Conservation (phyloP, 2,113 vertebrate genomes). For the Hymenochirus boettgeri region DNA sequence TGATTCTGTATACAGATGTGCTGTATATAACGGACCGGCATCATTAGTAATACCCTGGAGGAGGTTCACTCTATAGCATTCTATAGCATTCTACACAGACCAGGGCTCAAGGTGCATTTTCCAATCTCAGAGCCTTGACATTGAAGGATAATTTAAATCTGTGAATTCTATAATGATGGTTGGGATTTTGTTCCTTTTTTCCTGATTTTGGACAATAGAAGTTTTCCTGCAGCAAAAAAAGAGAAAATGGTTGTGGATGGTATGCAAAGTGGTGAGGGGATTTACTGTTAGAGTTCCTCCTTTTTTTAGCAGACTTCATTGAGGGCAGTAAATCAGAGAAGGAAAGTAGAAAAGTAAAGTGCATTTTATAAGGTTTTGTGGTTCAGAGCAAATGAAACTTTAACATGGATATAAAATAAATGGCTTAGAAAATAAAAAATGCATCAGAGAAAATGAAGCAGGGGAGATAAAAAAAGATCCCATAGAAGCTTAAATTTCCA, state of each 20-base stretch:
- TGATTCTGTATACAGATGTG: too few relatives aligned
- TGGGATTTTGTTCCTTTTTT: too few relatives aligned
- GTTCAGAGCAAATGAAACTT: conserved; percentile 39
- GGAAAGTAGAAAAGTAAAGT: conserved; percentile 34
- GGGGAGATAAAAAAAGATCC: conserved; percentile 3
- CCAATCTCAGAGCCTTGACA: too few relatives aligned
- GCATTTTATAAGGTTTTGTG: conserved; percentile 38
- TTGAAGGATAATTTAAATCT: too few relatives aligned
- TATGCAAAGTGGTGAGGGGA: conserved; percentile 3
- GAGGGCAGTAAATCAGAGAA: conserved; percentile 23
- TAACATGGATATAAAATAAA: conserved; percentile 42
- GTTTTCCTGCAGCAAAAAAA: neutral
- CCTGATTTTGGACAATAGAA: too few relatives aligned
- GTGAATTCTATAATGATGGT: too few relatives aligned
- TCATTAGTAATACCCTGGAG: too few relatives aligned
- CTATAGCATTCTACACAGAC: too few relatives aligned
- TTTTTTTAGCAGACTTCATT: conserved; percentile 17
- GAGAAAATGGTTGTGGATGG: neutral
- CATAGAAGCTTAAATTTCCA: conserved; percentile 2
- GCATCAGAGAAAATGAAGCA: conserved; percentile 27
- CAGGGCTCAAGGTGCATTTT: too few relatives aligned
- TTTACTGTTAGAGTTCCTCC: conserved; percentile 4
- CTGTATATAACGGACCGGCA: too few relatives aligned
- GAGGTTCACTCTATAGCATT: too few relatives aligned
- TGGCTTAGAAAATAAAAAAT: conserved; percentile 39